Evolutionary conservation across 2,888 invertebrate genomes (phyloP), one percentile per base, ranked within the genome.

Genomic region (Aphidius colemani): DNA sequence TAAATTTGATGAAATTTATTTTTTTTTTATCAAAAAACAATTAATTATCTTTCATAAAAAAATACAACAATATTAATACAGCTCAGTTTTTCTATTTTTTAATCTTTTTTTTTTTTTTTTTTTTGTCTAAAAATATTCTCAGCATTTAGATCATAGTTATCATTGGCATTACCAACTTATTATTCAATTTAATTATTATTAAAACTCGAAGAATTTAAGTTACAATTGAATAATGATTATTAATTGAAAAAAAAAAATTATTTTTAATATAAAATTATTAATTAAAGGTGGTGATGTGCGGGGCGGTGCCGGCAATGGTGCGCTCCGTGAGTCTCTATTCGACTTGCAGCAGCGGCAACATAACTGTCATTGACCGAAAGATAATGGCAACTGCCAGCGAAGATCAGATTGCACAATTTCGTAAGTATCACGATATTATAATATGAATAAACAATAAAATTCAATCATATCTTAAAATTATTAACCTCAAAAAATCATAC

Each of bases 301-400:
- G 88, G 85, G 88, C 88, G 86, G 87, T 88, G 85, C 88, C 88
- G 84, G 87, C 88, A 83, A 88, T 87, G 87, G 87, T 88, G 83
- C 87, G 88, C 84, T 88, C 88, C 83, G 88, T 88, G 83, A 88
- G 87, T 81, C 87, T 89, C 78, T 88, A 87, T 87, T 88, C 86
- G 85, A 86, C 86, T 84, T 88, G 88, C 85, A 88, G 88, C 79
- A 86, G 87, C 84, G 85, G 86, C 80, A 87, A 87, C 84, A 85
- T 89, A 83, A 87, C 86, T 85, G 87, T 89, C 77, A 86, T 85
- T 82, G 85, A 84, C 83, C 87, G 88, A 85, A 86, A 87, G 82
- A 86, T 88, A 83, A 87, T 87, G 83, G 86, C 87, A 85, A 86
- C 87, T 80, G 86, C 84, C 83, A 82, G 82, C 72, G 75, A 78